Conservation (phyloP, 1,140 invertebrate species). For the Chlorops oryzae region DNA sequence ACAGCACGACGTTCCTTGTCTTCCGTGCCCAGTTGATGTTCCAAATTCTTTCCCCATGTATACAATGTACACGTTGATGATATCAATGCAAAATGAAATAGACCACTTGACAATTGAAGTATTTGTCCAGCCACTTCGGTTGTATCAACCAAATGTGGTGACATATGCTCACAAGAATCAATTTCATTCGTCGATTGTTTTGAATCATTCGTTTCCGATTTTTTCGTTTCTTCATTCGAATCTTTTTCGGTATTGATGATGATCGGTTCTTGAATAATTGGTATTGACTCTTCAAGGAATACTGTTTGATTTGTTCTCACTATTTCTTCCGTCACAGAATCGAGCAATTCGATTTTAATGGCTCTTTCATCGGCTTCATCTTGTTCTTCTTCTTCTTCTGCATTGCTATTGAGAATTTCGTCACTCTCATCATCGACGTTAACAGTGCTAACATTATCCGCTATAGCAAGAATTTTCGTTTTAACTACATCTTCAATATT, state of each 20-base stretch:
- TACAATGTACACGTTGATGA: constrained; percentile 57
- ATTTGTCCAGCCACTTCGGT: constrained; percentile 55
- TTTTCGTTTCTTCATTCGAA: neutral
- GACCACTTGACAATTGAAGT: constrained; percentile 55
- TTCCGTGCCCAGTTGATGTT: constrained; percentile 59
- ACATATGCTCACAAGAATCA: constrained; percentile 50
- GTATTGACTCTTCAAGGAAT: too few species aligned
- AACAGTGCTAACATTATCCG: too few species aligned
- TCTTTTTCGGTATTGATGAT: neutral
- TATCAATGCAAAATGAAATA: constrained; percentile 57
- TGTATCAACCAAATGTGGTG: constrained; percentile 55
- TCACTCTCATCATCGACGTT: too few species aligned
- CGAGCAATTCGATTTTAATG: too few species aligned
- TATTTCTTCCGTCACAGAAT: too few species aligned
- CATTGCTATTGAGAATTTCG: neutral
- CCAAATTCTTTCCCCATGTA: constrained; percentile 62
- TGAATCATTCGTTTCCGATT: neutral
- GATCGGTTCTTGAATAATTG: too few species aligned
- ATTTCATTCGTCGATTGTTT: constrained; percentile 8
- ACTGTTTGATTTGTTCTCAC: too few species aligned
- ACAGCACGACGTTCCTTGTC: constrained; percentile 52
- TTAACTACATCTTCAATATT: constrained; percentile 23
- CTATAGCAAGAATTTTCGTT: too few species aligned
- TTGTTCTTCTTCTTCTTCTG: constrained; percentile 17
- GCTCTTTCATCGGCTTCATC: too few species aligned